phyloP scores from a whole-genome alignment of 2,113 vertebrate genomes.

The Dissostichus mawsoni region DNA sequence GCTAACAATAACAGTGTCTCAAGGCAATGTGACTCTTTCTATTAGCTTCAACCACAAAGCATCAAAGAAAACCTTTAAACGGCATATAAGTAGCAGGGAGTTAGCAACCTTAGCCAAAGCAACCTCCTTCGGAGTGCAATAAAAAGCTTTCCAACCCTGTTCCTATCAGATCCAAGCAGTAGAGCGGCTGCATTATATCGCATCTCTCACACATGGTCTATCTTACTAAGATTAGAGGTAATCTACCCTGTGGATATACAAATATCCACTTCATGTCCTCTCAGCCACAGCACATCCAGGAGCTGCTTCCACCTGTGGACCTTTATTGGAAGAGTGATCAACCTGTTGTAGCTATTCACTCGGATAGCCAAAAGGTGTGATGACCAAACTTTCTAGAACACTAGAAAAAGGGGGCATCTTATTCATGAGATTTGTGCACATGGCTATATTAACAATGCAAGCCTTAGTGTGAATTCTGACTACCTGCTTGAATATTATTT shows the following conservation, averaged over 20 bases:
- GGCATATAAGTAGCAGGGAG: slow-evolving; percentile 6
- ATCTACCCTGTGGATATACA: slow-evolving; percentile 22
- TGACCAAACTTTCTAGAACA: not conserved
- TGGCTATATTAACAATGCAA: not conserved
- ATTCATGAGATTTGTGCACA: not conserved
- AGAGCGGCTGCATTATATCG: slow-evolving; percentile 23
- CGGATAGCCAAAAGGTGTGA: not conserved
- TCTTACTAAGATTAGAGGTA: slow-evolving; percentile 31
- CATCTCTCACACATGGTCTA: slow-evolving; percentile 28
- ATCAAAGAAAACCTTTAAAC: not conserved
- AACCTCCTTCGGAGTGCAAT: slow-evolving; percentile 9
- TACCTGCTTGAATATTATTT: no score
- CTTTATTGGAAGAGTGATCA: slow-evolving; percentile 11
- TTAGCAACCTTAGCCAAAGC: slow-evolving; percentile 13
- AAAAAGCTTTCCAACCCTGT: slow-evolving; percentile 15
- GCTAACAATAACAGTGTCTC: not conserved
- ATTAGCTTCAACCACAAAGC: not conserved
- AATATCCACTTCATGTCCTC: slow-evolving; percentile 12
- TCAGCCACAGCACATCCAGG: slow-evolving; percentile 5
- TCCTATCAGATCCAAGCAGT: slow-evolving; percentile 54
- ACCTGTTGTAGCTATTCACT: slow-evolving; percentile 26
- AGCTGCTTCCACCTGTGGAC: slow-evolving; percentile 12
- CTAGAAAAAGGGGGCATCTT: not conserved
- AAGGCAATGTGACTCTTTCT: not conserved
- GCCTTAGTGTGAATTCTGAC: no score